phyloP scores from a whole-genome alignment of 2,797 vertebrate species.

The Manis javanica region DNA sequence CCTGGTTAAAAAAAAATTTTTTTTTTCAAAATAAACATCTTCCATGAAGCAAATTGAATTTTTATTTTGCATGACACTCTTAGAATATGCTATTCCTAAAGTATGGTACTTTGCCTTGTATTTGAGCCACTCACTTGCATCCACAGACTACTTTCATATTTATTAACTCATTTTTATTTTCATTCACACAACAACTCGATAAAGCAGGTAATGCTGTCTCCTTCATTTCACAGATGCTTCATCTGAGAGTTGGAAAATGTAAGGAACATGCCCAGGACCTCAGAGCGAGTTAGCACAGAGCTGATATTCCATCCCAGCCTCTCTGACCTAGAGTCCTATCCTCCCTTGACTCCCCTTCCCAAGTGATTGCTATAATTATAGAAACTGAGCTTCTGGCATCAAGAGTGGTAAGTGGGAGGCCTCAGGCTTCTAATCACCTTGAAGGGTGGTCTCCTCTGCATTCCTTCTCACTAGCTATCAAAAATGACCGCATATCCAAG shows the following conservation, averaged over 20 bases:
- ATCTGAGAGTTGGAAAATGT: neutral
- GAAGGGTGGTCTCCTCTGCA: neutral
- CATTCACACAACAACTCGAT: neutral
- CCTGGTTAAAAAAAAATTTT: neutral
- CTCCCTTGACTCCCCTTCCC: neutral
- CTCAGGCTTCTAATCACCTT: neutral
- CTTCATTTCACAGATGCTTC: conserved; percentile 37
- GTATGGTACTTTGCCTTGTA: neutral
- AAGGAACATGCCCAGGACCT: neutral
- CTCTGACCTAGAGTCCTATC: neutral
- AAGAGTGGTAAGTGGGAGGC: neutral
- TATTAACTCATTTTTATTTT: conserved; percentile 45
- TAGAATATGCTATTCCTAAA: neutral
- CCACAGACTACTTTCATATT: conserved; percentile 8
- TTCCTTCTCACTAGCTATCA: neutral
- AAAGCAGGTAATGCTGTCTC: neutral
- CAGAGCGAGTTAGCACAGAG: neutral
- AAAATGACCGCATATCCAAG: neutral
- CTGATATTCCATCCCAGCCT: neutral
- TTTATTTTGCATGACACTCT: neutral
- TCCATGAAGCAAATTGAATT: neutral
- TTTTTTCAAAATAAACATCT: neutral
- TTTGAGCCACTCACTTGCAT: neutral
- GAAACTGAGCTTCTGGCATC: neutral
- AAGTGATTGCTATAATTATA: neutral